phyloP scores from a whole-genome alignment of 2,113 vertebrate genomes.

The Erythrolamprus reginae region DNA sequence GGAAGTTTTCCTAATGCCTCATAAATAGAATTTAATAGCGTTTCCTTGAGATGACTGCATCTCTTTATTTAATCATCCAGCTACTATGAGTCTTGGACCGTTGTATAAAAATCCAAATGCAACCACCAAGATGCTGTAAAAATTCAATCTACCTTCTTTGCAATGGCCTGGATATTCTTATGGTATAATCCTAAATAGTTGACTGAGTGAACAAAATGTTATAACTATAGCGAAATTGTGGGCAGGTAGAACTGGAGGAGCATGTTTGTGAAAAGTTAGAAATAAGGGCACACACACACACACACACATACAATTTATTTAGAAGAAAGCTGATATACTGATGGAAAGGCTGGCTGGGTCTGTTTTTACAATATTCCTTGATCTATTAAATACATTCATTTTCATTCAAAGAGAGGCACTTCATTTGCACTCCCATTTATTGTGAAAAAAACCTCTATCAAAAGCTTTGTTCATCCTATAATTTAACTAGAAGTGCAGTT shows the following conservation, averaged over 20 bases:
- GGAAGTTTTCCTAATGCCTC: background rate
- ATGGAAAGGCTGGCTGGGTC: background rate
- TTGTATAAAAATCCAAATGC: background rate
- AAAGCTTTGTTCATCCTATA: background rate
- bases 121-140: background rate
- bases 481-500: background rate
- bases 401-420: background rate
- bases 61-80: slow-evolving; percentile 9
- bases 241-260: background rate
- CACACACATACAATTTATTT: no score
- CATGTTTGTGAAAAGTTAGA: background rate
- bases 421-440: background rate
- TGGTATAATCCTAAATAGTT: background rate
- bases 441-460: background rate
- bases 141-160: background rate
- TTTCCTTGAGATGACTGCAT: background rate
- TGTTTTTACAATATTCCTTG: background rate
- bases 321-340: background rate
- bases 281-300: background rate
- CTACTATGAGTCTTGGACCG: background rate
- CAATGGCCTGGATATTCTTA: background rate
- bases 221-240: background rate
- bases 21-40: background rate
- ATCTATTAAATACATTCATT: slow-evolving; percentile 11
- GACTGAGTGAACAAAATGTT: slow-evolving; percentile 2